A percentile compares a stretch with the other conserved stretches of the same genome.
Conservation (phyloP, 2,113 vertebrate genomes). For the Xenotilapia caudafasciata region DNA sequence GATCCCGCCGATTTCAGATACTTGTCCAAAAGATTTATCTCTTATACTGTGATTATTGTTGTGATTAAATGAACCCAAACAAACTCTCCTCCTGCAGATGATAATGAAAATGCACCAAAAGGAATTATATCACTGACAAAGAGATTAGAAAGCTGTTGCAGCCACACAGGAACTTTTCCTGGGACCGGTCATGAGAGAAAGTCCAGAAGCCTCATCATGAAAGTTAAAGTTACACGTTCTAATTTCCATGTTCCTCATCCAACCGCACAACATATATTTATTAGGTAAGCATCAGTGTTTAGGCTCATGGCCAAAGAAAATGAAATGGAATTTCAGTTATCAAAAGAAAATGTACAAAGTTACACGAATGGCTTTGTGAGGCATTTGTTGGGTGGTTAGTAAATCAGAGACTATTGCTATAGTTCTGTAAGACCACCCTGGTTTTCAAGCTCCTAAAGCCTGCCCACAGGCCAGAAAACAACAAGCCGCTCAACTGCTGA, state of each 20-base stretch:
- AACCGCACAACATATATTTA: slow-evolving; percentile 56
- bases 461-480: slow-evolving; percentile 56
- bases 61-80: slow-evolving; percentile 32
- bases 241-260: slow-evolving; percentile 50
- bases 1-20: slow-evolving; percentile 8
- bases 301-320: slow-evolving; percentile 79
- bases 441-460: slow-evolving; percentile 45
- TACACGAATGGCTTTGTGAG: slow-evolving; percentile 65
- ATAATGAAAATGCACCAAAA: slow-evolving; percentile 20
- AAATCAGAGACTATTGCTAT: slow-evolving; percentile 65
- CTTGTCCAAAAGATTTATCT: slow-evolving; percentile 16
- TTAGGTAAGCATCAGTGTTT: slow-evolving; percentile 66
- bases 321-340: slow-evolving; percentile 76
- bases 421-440: slow-evolving; percentile 77
- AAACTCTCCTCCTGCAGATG: neutral
- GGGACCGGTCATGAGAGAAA: slow-evolving; percentile 50
- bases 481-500: slow-evolving; percentile 1
- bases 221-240: slow-evolving; percentile 64
- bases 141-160: slow-evolving; percentile 10
- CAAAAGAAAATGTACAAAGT: slow-evolving; percentile 77
- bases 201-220: slow-evolving; percentile 58
- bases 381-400: slow-evolving; percentile 39
- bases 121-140: slow-evolving; percentile 14
- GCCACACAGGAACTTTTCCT: neutral
- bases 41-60: slow-evolving; percentile 38